Conservation (phyloP, 1,140 invertebrate species). For the Trachymyrmex cornetzi region DNA sequence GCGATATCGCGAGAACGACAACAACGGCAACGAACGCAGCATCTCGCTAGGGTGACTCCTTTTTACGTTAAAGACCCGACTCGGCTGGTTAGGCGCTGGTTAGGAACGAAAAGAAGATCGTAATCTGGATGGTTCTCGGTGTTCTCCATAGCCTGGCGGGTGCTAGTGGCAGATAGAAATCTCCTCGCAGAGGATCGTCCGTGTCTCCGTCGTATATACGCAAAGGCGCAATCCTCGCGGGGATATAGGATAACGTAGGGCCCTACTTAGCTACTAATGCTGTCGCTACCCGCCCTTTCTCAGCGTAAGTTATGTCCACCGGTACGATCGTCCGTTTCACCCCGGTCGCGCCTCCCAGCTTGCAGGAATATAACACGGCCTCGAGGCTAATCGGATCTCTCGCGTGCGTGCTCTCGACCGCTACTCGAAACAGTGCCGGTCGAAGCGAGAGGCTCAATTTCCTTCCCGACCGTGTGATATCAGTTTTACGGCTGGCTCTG, state of each 20-base stretch:
- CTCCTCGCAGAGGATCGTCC: constrained; percentile 61
- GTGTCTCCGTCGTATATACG: constrained; percentile 41
- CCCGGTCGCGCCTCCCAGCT: constrained; percentile 67
- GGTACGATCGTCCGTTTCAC: constrained; percentile 75
- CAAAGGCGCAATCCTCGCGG: constrained; percentile 74
- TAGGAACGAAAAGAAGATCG: constrained; percentile 70
- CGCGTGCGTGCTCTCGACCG: constrained; percentile 67
- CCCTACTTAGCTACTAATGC: constrained; percentile 85
- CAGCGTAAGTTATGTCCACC: constrained; percentile 83
- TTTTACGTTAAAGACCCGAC: constrained; percentile 68
- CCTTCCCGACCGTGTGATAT: constrained; percentile 17
- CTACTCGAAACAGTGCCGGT: constrained; percentile 50
- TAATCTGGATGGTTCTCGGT: constrained; percentile 77
- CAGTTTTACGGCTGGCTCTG: constrained; percentile 16
- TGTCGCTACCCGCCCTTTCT: constrained; percentile 82
- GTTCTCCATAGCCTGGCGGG: constrained; percentile 74
- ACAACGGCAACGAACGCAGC: constrained; percentile 37
- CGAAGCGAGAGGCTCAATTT: constrained; percentile 9
- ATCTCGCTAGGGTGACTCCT: constrained; percentile 21
- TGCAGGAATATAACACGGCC: constrained; percentile 74
- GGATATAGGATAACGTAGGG: constrained; percentile 83
- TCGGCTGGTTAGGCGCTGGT: constrained; percentile 36
- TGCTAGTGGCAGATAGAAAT: constrained; percentile 77
- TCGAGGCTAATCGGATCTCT: constrained; percentile 74
- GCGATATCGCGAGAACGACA: not conserved